These are phyloP conservation scores for Ataeniobius toweri DNA, from an alignment of 2,797 vertebrate species.

Conservation along the genomic window DNA sequence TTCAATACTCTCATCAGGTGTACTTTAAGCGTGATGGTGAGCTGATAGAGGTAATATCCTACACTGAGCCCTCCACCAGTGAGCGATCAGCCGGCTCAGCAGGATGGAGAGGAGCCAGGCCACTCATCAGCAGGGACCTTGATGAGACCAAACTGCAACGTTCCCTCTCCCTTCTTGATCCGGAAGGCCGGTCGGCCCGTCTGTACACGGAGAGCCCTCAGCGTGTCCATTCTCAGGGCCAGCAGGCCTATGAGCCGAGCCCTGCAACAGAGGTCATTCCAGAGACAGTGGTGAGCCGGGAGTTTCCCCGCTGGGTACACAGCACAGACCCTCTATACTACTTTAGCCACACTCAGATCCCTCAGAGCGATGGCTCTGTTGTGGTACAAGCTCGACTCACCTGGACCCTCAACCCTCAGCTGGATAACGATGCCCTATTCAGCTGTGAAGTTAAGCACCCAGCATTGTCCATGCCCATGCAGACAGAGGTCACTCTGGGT, in stretches of 20 bases:
- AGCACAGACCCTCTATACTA: slow-evolving; percentile 91
- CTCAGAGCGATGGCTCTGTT: slow-evolving; percentile 92
- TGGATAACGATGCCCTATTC: slow-evolving; percentile 97
- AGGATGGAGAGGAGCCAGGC: slow-evolving; percentile 79
- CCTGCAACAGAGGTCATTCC: slow-evolving; percentile 89
- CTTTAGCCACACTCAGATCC: slow-evolving; percentile 88
- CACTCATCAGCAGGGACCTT: slow-evolving; percentile 89
- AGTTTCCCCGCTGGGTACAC: slow-evolving; percentile 97
- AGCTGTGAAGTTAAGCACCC: slow-evolving; percentile 98
- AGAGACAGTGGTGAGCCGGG: slow-evolving; percentile 95
- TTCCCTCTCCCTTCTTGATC: slow-evolving; percentile 87
- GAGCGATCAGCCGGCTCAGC: slow-evolving; percentile 78
- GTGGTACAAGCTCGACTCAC: slow-evolving; percentile 94
- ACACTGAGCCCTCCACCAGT: slow-evolving; percentile 77
- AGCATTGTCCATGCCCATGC: slow-evolving; percentile 97
- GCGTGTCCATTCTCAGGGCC: slow-evolving; percentile 73
- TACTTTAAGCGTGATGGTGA: slow-evolving; percentile 96
- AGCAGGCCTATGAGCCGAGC: slow-evolving; percentile 79
- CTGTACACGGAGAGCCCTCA: slow-evolving; percentile 80
- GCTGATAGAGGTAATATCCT: slow-evolving; percentile 89
- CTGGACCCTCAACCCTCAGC: slow-evolving; percentile 97
- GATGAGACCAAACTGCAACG: slow-evolving; percentile 95
- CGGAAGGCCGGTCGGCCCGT: slow-evolving; percentile 73
- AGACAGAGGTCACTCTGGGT: slow-evolving; percentile 94
- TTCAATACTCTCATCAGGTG: slow-evolving; percentile 78